Percentiles rank a stretch among this genome's conserved stretches.
phyloP scores from a whole-genome alignment of 2,888 invertebrate species.

The Penaeus monodon region DNA sequence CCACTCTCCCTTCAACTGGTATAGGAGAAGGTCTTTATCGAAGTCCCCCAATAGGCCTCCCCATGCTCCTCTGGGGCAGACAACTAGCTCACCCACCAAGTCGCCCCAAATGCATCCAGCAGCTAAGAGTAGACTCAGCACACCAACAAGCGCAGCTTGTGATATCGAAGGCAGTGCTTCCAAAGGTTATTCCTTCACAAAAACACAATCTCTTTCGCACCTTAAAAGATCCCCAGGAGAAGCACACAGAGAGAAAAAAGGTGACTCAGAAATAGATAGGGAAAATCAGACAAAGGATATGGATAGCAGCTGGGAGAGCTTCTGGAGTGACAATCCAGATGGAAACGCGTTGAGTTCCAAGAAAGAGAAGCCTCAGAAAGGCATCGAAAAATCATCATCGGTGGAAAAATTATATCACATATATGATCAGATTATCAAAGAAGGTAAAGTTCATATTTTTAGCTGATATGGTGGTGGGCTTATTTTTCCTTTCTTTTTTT shows the following conservation, averaged over 20 bases:
- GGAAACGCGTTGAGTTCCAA: constrained; percentile 16
- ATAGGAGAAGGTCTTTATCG: not conserved
- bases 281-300: constrained; percentile 16
- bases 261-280: constrained; percentile 11
- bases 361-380: too few relatives aligned
- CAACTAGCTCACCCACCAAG: not conserved
- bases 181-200: too few relatives aligned
- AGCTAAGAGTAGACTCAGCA: too few relatives aligned
- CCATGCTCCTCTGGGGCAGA: not conserved
- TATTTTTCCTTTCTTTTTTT: too few relatives aligned
- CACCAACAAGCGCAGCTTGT: too few relatives aligned
- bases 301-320: constrained; percentile 37
- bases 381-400: constrained; percentile 16
- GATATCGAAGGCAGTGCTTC: too few relatives aligned
- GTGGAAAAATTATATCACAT: constrained; percentile 53
- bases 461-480: too few relatives aligned
- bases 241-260: constrained; percentile 17
- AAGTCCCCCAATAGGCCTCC: constrained; percentile 7
- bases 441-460: constrained; percentile 27
- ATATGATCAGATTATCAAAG: constrained; percentile 57
- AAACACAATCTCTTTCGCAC: too few relatives aligned
- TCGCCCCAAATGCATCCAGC: too few relatives aligned
- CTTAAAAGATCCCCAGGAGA: not conserved
- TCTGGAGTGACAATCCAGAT: constrained; percentile 44
- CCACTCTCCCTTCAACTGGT: not conserved